phyloP scores from a whole-genome alignment of 2,888 invertebrate species.

The Caenorhabditis sp. region DNA sequence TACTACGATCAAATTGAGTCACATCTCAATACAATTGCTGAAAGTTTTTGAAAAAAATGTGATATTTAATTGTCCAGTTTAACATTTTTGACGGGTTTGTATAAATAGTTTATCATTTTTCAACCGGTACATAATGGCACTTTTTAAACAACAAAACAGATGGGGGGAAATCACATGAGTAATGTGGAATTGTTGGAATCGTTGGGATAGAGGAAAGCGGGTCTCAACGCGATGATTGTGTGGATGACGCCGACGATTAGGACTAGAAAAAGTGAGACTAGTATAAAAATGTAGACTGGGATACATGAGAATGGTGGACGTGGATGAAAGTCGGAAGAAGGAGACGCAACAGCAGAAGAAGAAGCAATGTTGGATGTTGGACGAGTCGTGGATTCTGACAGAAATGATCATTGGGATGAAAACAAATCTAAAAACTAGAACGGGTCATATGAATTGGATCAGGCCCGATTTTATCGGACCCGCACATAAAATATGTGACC shows the following conservation, averaged over 20 bases:
- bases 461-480: too few relatives aligned
- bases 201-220: conserved; percentile 6
- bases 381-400: background rate
- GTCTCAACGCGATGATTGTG: background rate
- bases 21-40: conserved; percentile 34
- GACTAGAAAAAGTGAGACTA: background rate
- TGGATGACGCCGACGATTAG: background rate
- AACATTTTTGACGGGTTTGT: background rate
- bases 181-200: conserved; percentile 3
- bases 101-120: conserved; percentile 3
- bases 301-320: background rate
- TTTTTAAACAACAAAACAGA: background rate
- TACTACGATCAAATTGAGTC: conserved; percentile 30
- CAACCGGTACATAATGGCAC: background rate
- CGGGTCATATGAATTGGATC: too few relatives aligned
- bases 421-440: background rate
- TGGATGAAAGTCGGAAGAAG: background rate
- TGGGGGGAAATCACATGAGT: conserved; percentile 28
- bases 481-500: too few relatives aligned
- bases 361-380: background rate
- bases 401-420: background rate
- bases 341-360: background rate
- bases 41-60: too few relatives aligned
- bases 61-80: conserved; percentile 7
- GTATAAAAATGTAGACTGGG: background rate